phyloP scores from a whole-genome alignment of 2,113 vertebrate genomes.

The Narcine bancroftii region DNA sequence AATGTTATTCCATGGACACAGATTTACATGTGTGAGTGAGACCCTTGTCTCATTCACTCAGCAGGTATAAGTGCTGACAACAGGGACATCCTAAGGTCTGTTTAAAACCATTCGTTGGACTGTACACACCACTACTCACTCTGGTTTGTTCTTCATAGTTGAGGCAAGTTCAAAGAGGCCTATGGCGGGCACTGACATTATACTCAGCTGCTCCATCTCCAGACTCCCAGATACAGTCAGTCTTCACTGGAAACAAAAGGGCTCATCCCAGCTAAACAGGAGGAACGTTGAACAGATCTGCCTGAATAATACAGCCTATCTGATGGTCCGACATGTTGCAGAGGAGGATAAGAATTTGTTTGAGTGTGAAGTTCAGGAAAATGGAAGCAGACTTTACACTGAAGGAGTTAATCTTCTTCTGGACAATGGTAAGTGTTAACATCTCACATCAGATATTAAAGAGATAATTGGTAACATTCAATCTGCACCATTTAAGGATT shows the following conservation, averaged over 20 bases:
- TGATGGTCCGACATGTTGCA: constrained; percentile 9
- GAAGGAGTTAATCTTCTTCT: not conserved
- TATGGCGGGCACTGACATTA: not conserved
- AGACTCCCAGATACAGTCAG: not conserved
- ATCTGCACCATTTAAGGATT: no score
- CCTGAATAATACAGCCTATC: not conserved
- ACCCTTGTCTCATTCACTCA: not conserved
- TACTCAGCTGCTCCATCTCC: constrained; percentile 7
- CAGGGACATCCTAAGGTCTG: not conserved
- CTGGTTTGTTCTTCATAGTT: constrained; percentile 1
- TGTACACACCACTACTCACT: not conserved
- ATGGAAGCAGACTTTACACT: not conserved
- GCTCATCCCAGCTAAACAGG: not conserved
- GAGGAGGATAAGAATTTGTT: not conserved
- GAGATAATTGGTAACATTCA: not conserved
- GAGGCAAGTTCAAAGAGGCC: no score
- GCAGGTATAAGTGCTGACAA: not conserved
- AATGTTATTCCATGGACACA: not conserved
- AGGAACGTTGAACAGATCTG: not conserved
- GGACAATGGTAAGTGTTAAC: not conserved
- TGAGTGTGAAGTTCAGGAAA: not conserved
- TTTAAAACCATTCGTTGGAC: not conserved
- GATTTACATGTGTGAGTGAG: not conserved
- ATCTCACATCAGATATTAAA: not conserved
- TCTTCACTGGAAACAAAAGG: not conserved